These are phyloP conservation scores for Chymomyza caudatula DNA, from an alignment of 2,888 invertebrate genomes.

Conservation along the genomic window DNA sequence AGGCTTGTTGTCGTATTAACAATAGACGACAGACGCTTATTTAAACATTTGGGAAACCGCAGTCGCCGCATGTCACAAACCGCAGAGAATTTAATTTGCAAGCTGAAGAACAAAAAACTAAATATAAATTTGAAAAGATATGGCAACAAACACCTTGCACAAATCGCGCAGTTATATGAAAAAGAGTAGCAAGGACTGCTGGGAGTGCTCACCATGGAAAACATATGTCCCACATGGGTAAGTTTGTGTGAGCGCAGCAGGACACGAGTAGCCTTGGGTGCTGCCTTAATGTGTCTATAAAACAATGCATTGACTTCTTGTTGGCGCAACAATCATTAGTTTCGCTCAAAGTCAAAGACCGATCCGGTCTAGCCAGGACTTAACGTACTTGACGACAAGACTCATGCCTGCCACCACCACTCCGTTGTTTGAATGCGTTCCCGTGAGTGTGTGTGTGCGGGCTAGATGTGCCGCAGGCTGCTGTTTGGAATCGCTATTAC, in stretches of 20 bases:
- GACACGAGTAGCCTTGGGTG: conserved; percentile 30
- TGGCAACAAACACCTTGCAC: conserved; percentile 52
- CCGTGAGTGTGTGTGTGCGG: conserved; percentile 33
- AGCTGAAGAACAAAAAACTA: conserved; percentile 3
- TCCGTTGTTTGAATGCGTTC: too few relatives aligned
- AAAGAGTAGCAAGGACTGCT: not conserved
- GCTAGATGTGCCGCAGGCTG: conserved; percentile 5
- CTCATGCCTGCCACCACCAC: conserved; percentile 38
- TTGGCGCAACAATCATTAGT: conserved; percentile 75
- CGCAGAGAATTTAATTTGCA: conserved; percentile 73
- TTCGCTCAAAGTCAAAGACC: conserved; percentile 69
- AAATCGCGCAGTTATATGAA: conserved; percentile 10
- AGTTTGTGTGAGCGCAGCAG: conserved; percentile 48
- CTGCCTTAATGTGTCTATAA: conserved; percentile 12
- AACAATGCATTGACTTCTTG: conserved; percentile 65
- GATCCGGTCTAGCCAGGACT: conserved; percentile 15
- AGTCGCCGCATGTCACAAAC: conserved; percentile 67
- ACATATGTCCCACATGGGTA: conserved; percentile 1
- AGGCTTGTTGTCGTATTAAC: not conserved
- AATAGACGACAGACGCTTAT: conserved; percentile 4
- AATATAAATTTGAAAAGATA: not conserved
- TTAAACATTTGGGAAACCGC: conserved; percentile 57
- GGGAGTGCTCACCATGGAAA: not conserved
- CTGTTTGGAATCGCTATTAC: conserved; percentile 32
- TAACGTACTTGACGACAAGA: conserved; percentile 40